Conservation (phyloP, 2,113 vertebrate species). For the Uropsilus gracilis region DNA sequence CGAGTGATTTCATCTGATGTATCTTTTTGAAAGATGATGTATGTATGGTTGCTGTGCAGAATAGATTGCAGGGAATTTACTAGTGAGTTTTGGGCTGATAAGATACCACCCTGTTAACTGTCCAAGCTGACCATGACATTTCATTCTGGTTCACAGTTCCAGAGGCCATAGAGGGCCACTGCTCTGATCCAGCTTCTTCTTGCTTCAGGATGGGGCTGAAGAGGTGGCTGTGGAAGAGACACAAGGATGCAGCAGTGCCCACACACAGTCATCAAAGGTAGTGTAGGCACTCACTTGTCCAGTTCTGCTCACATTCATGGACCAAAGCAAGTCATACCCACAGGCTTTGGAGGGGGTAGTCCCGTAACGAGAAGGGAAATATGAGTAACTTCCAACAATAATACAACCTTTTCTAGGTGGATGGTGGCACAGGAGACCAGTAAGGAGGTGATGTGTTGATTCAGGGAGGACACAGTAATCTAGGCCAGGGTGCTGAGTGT, state of each 20-base stretch:
- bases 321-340: neutral
- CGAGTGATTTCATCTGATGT: neutral
- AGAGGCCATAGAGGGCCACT: neutral
- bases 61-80: neutral
- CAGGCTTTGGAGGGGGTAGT: neutral
- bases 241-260: too few species aligned
- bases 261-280: neutral
- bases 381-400: fast-evolving
- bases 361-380: neutral
- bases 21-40: neutral
- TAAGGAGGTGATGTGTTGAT: too few species aligned
- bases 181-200: neutral
- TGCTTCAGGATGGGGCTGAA: neutral
- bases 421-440: fast-evolving
- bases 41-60: neutral
- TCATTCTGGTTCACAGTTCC: neutral
- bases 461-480: neutral
- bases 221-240: neutral
- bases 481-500: neutral
- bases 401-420: neutral
- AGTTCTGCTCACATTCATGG: neutral
- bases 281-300: neutral
- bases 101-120: fast-evolving
- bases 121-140: neutral
- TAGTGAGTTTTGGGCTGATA: neutral